Percentiles rank a stretch among this genome's conserved stretches.
phyloP scores from a whole-genome alignment of 2,113 vertebrate species.

The Pelmatolapia mariae region DNA sequence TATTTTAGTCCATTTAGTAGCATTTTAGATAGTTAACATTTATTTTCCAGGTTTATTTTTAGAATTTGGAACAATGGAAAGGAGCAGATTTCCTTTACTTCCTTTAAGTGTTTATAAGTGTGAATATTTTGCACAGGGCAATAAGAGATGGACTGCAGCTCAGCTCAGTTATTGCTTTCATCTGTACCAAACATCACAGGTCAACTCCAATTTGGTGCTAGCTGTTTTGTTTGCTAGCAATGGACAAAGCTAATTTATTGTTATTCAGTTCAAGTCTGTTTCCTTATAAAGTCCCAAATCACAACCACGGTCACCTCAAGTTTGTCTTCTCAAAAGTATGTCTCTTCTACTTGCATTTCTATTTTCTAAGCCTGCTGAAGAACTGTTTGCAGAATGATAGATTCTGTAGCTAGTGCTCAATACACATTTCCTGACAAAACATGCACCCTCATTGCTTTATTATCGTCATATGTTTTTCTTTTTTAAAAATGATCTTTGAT shows the following conservation, averaged over 20 bases:
- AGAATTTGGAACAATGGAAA: not conserved
- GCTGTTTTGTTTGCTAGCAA: not conserved
- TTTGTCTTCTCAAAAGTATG: not conserved
- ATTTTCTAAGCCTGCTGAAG: constrained; percentile 27
- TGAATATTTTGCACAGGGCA: not conserved
- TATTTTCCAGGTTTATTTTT: not conserved
- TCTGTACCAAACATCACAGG: not conserved
- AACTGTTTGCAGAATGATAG: constrained; percentile 1
- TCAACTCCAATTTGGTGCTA: not conserved
- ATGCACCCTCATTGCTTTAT: not conserved
- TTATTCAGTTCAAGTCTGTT: not conserved
- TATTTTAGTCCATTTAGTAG: not conserved
- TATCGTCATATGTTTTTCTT: not conserved
- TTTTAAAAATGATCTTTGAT: not conserved
- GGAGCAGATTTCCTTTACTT: not conserved
- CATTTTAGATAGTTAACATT: not conserved
- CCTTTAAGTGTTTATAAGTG: not conserved
- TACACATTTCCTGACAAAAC: constrained; percentile 6
- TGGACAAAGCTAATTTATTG: not conserved
- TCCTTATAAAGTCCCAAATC: not conserved
- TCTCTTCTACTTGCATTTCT: not conserved
- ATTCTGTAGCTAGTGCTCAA: constrained; percentile 7
- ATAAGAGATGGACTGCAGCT: not conserved
- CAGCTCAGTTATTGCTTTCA: not conserved
- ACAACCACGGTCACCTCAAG: not conserved